Evolutionary conservation across 2,888 invertebrate species (phyloP).

Genomic region (Alcis repandata): DNA sequence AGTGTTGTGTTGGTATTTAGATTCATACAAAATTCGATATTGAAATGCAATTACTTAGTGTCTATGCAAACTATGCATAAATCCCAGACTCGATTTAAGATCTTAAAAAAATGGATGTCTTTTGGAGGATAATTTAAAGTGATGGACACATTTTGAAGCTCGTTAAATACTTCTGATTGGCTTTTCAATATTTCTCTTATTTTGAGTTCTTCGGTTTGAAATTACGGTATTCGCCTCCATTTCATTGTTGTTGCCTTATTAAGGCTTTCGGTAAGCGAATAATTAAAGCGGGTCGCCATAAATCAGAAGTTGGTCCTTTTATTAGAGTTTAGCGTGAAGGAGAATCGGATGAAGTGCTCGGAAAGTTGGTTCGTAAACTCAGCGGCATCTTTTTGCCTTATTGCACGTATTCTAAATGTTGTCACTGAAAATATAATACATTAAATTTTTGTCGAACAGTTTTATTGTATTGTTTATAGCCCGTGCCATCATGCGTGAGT

Average conservation of each 20-base stretch:
- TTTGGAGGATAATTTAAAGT: too few relatives aligned
- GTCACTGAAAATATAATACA: too few relatives aligned
- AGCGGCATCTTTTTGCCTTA: too few relatives aligned
- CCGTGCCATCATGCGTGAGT: background rate
- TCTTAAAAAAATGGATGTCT: too few relatives aligned
- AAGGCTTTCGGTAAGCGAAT: conserved; percentile 34
- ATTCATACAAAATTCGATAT: too few relatives aligned
- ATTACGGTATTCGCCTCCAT: conserved; percentile 32
- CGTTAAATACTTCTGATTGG: background rate
- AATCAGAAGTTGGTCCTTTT: conserved; percentile 30
- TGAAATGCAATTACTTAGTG: too few relatives aligned
- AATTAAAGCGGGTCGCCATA: conserved; percentile 38
- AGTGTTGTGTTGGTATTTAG: too few relatives aligned
- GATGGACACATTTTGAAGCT: background rate
- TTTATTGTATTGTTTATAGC: too few relatives aligned
- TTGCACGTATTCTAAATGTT: too few relatives aligned
- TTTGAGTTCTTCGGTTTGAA: conserved; percentile 6
- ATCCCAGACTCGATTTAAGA: too few relatives aligned
- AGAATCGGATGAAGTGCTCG: conserved; percentile 9
- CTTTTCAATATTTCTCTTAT: background rate
- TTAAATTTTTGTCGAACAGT: too few relatives aligned
- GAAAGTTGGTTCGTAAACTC: background rate
- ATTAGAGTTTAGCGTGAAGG: conserved; percentile 19
- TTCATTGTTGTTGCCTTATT: conserved; percentile 42
- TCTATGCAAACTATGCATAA: too few relatives aligned